A percentile compares a stretch with the other conserved stretches of the same genome.
phyloP scores from a whole-genome alignment of 2,113 vertebrate species.

The Forbesichthys agassizii region DNA sequence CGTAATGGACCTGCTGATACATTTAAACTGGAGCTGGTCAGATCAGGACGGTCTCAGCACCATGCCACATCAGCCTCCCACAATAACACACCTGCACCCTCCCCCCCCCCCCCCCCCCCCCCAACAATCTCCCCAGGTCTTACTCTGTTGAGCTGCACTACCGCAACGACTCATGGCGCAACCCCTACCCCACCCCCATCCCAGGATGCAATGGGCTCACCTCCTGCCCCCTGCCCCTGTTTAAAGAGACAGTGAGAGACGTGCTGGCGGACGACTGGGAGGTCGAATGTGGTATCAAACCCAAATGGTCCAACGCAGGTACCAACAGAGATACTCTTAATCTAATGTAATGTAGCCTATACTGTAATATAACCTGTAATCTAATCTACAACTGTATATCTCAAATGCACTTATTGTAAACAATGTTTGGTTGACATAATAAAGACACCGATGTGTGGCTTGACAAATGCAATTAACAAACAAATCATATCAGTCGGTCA shows the following conservation, averaged over 20 bases:
- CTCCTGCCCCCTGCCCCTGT: conserved; percentile 80
- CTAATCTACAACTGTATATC: too few species aligned
- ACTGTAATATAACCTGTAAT: too few species aligned
- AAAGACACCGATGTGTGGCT: too few species aligned
- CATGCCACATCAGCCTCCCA: background rate
- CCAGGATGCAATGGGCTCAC: conserved; percentile 77
- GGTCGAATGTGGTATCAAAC: conserved; percentile 72
- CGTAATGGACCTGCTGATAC: too few species aligned
- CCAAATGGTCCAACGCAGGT: conserved; percentile 57
- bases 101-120: too few species aligned
- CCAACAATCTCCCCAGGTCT: conserved; percentile 44
- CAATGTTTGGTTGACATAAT: too few species aligned
- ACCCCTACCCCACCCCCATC: conserved; percentile 77
- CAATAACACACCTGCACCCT: background rate
- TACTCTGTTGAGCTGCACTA: conserved; percentile 84
- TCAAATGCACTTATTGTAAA: too few species aligned
- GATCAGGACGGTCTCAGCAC: too few species aligned
- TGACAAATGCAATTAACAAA: too few species aligned
- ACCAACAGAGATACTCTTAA: background rate
- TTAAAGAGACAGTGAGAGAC: conserved; percentile 76
- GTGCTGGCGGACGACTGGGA: conserved; percentile 80
- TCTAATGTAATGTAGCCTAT: too few species aligned
- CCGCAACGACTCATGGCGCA: conserved; percentile 75
- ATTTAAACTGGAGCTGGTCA: too few species aligned
- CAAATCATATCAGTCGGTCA: too few species aligned